Percentiles rank a stretch among this genome's conserved stretches.
Conservation (phyloP, 2,888 invertebrate genomes). For the Drosophila yooni region DNA sequence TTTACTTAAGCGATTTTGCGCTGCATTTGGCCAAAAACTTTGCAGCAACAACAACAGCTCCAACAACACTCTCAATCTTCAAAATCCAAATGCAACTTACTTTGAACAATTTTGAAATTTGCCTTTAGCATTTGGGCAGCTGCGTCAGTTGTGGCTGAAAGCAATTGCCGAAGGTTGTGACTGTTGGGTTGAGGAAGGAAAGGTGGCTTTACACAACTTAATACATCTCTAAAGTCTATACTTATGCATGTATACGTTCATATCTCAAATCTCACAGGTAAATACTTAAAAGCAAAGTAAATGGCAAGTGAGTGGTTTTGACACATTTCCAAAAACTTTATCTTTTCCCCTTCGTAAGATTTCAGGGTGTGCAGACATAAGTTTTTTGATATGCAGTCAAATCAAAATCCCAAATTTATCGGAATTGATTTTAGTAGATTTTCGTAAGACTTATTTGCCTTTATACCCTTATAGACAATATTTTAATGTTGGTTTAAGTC, state of each 20-base stretch:
- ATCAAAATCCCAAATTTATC: not conserved
- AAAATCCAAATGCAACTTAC: slow-evolving; percentile 40
- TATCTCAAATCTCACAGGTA: not conserved
- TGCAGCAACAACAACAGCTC: slow-evolving; percentile 33
- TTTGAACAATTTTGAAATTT: slow-evolving; percentile 51
- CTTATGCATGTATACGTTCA: not conserved
- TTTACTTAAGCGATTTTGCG: slow-evolving; percentile 71
- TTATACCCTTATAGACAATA: not conserved
- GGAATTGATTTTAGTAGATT: not conserved
- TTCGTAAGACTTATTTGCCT: not conserved
- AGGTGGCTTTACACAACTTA: not conserved
- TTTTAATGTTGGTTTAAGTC: not conserved
- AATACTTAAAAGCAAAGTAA: not conserved
- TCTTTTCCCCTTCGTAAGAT: not conserved
- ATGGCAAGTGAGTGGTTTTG: not conserved
- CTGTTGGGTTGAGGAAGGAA: not conserved
- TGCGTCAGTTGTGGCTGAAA: slow-evolving; percentile 37
- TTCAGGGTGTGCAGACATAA: not conserved
- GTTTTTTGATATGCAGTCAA: not conserved
- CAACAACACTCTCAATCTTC: slow-evolving; percentile 33
- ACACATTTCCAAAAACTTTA: not conserved
- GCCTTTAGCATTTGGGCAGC: slow-evolving; percentile 32
- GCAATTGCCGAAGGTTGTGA: not conserved
- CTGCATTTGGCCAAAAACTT: slow-evolving; percentile 61
- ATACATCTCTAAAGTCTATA: not conserved